phyloP scores from a whole-genome alignment of 2,888 invertebrate genomes.

The Penaeus monodon region DNA sequence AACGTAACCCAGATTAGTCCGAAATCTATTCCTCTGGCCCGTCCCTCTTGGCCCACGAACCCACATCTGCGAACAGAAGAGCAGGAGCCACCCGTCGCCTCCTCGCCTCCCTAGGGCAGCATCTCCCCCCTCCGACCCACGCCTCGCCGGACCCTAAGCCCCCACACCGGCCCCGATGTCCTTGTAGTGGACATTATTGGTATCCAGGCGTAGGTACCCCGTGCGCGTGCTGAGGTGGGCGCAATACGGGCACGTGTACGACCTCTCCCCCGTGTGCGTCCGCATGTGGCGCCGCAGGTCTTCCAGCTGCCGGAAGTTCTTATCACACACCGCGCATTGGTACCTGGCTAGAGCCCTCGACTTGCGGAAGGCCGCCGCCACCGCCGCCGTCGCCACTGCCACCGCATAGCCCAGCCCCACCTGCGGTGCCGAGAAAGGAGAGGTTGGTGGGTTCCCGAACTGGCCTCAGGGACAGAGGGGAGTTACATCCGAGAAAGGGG shows the following conservation, averaged over 20 bases:
- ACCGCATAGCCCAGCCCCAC: slow-evolving; percentile 35
- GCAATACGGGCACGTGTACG: slow-evolving; percentile 34
- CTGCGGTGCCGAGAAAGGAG: slow-evolving; percentile 29
- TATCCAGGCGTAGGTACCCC: slow-evolving; percentile 15
- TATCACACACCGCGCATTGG: slow-evolving; percentile 23
- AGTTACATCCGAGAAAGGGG: too few species aligned
- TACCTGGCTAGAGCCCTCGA: background rate
- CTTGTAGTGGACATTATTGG: slow-evolving; percentile 8
- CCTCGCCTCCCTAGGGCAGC: too few species aligned
- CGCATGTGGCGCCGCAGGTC: slow-evolving; percentile 22
- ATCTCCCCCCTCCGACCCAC: background rate
- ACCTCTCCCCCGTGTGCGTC: slow-evolving; percentile 36
- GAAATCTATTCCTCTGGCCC: too few species aligned
- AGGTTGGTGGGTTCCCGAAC: too few species aligned
- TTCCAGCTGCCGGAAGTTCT: slow-evolving; percentile 33
- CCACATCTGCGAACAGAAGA: too few species aligned
- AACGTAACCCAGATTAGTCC: too few species aligned
- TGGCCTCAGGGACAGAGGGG: too few species aligned
- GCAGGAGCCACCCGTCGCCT: too few species aligned
- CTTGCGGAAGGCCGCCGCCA: background rate
- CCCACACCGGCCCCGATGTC: too few species aligned
- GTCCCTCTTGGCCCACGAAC: too few species aligned
- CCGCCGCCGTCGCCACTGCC: background rate
- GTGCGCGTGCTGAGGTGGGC: slow-evolving; percentile 21
- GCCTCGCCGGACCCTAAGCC: too few species aligned